These are phyloP conservation scores for Diabrotica undecimpunctata DNA, from an alignment of 1,140 invertebrate species.

Conservation along the genomic window DNA sequence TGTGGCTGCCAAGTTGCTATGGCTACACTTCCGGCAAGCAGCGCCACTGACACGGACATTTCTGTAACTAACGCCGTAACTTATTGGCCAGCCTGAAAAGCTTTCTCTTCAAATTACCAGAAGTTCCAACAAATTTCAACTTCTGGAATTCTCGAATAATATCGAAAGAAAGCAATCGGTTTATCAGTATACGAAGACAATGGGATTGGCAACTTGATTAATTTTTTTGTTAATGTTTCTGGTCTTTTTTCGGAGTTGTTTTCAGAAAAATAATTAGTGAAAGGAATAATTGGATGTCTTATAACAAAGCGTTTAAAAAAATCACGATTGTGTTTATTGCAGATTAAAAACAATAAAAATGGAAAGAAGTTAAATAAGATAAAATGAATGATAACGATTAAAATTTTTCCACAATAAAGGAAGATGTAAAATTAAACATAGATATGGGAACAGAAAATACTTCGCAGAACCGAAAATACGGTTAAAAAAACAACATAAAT, in stretches of 20 bases:
- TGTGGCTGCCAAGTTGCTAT: slow-evolving; percentile 42
- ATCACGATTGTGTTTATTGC: too few species aligned
- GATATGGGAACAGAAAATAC: too few species aligned
- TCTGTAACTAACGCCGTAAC: slow-evolving; percentile 25
- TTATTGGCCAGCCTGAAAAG: slow-evolving; percentile 24
- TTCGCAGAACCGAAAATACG: too few species aligned
- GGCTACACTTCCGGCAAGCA: slow-evolving; percentile 38
- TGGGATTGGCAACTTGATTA: slow-evolving; percentile 2
- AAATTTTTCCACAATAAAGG: too few species aligned
- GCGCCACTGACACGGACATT: slow-evolving; percentile 28
- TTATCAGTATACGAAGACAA: neutral
- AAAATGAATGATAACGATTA: too few species aligned
- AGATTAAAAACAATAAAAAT: too few species aligned
- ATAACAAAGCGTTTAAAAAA: too few species aligned
- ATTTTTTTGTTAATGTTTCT: neutral
- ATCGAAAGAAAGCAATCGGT: slow-evolving; percentile 1
- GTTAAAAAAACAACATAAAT: too few species aligned
- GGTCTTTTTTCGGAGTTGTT: neutral
- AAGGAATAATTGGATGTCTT: too few species aligned
- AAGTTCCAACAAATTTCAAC: neutral
- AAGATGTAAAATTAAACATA: too few species aligned
- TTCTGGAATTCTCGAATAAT: neutral
- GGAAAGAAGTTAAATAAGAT: too few species aligned
- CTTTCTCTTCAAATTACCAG: slow-evolving; percentile 26
- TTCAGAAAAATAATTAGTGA: too few species aligned